phyloP scores from a whole-genome alignment of 2,888 invertebrate genomes.

The Incurvaria masculella region DNA sequence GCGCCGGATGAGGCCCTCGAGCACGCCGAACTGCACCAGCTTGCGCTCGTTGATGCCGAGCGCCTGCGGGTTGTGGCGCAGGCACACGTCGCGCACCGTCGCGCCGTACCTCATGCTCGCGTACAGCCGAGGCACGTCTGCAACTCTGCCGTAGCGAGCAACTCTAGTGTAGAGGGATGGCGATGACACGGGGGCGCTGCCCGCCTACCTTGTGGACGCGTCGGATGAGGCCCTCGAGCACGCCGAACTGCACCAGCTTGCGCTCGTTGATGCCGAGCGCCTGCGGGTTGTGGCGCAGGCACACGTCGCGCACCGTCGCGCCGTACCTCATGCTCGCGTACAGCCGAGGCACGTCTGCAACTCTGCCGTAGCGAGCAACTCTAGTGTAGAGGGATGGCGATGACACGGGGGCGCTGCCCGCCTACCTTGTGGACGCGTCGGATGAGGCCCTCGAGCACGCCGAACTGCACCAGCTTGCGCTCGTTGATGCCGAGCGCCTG shows the following conservation, averaged over 20 bases:
- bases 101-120: conserved; percentile 74
- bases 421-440: conserved; percentile 76
- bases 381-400: no score
- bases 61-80: conserved; percentile 68
- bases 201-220: conserved; percentile 68
- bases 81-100: conserved; percentile 72
- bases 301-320: conserved; percentile 72
- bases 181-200: no score
- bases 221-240: conserved; percentile 80
- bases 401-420: no score
- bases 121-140: conserved; percentile 72
- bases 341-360: conserved; percentile 70
- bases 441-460: conserved; percentile 80
- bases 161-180: no score
- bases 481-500: conserved; percentile 74
- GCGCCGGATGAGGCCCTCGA: conserved; percentile 77
- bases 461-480: conserved; percentile 81
- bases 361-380: no score
- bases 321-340: conserved; percentile 77
- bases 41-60: conserved; percentile 76
- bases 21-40: conserved; percentile 83
- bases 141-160: no score
- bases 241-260: conserved; percentile 81
- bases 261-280: conserved; percentile 74
- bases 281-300: conserved; percentile 70